phyloP scores from a whole-genome alignment of 2,113 vertebrate genomes.

The Platysternon megacephalum region DNA sequence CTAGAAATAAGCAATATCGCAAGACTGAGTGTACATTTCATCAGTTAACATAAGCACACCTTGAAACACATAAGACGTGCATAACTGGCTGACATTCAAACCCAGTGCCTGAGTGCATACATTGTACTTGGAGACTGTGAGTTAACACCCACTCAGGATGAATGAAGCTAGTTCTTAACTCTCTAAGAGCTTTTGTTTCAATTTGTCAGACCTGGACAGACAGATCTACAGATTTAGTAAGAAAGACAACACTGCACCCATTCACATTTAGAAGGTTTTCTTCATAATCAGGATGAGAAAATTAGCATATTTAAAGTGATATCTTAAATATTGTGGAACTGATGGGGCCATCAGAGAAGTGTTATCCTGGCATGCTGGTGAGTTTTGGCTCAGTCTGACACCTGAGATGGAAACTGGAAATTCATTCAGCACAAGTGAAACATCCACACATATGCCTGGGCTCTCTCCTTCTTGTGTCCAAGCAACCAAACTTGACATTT shows the following conservation, averaged over 20 bases:
- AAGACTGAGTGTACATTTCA: not conserved
- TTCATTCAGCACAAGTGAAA: not conserved
- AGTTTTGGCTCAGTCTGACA: not conserved
- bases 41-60: not conserved
- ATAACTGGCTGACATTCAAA: not conserved
- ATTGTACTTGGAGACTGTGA: not conserved
- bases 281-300: not conserved
- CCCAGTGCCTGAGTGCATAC: not conserved
- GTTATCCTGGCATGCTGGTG: not conserved
- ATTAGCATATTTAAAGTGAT: not conserved
- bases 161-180: not conserved
- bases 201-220: not conserved
- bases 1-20: not conserved
- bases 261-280: not conserved
- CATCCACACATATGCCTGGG: fast-evolving
- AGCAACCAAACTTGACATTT: not conserved
- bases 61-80: not conserved
- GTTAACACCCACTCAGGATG: not conserved
- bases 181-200: fast-evolving
- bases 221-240: not conserved
- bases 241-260: not conserved
- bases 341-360: not conserved
- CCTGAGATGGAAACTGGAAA: not conserved
- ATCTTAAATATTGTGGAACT: not conserved
- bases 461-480: not conserved